These are phyloP conservation scores for Calameuta pallipes DNA, from an alignment of 2,888 invertebrate genomes.

Conservation along the genomic window DNA sequence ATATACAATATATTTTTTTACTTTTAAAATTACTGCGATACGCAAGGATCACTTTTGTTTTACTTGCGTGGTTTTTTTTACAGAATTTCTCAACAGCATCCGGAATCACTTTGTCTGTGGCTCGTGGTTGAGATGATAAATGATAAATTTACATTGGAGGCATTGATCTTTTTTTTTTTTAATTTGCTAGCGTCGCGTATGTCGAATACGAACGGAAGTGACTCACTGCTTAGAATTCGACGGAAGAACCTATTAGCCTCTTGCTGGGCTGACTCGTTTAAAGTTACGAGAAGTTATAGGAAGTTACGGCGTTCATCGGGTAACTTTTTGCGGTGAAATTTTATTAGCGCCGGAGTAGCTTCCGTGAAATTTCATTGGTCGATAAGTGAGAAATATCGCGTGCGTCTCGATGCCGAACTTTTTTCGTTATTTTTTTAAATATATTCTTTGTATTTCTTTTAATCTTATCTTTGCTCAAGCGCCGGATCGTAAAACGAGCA, in stretches of 20 bases:
- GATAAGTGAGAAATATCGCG: neutral
- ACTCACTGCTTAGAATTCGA: neutral
- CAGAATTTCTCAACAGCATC: too few species aligned
- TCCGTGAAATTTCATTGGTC: neutral
- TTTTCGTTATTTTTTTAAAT: constrained; percentile 56
- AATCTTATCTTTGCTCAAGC: neutral
- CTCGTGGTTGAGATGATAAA: too few species aligned
- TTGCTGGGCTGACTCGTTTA: neutral
- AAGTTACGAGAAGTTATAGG: neutral
- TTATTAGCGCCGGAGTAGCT: neutral
- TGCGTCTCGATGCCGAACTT: neutral
- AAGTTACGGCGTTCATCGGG: neutral
- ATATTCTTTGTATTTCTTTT: neutral
- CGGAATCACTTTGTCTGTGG: too few species aligned
- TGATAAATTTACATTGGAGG: too few species aligned
- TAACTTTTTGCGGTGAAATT: neutral
- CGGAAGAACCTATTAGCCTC: neutral
- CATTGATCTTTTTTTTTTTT: too few species aligned
- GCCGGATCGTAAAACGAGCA: neutral
- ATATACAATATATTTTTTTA: neutral
- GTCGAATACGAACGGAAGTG: neutral
- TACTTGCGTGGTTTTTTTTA: neutral
- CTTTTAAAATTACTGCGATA: neutral
- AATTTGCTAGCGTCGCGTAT: neutral
- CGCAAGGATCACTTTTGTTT: neutral